These are phyloP conservation scores for Hemibates koningsi DNA, from an alignment of 2,113 vertebrate species.

Conservation along the genomic window DNA sequence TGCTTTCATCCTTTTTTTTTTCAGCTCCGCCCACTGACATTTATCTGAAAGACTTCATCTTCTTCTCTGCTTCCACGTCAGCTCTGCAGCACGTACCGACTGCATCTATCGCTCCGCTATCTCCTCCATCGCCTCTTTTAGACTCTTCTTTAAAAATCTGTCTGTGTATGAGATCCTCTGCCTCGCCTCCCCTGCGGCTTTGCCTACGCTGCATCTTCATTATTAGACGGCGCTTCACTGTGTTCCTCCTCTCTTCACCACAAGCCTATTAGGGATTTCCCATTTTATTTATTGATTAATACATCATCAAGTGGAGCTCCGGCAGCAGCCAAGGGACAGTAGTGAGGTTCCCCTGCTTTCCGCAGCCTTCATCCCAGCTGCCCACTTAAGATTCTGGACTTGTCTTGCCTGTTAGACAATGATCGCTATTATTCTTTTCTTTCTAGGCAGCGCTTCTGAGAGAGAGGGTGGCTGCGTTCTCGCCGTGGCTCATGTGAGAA, in stretches of 20 bases:
- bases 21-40: not conserved
- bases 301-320: constrained; percentile 10
- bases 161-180: not conserved
- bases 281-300: constrained; percentile 35
- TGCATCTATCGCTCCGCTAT: not conserved
- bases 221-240: not conserved
- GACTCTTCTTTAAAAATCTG: not conserved
- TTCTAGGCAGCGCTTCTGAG: not conserved
- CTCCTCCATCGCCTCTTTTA: not conserved
- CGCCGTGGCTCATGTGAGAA: not conserved
- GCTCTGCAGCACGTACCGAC: not conserved
- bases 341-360: not conserved
- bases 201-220: not conserved
- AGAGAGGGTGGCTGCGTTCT: not conserved
- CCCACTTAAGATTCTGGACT: constrained; percentile 28
- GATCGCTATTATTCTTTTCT: constrained; percentile 15
- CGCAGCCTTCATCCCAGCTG: not conserved
- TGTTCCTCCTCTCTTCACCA: not conserved
- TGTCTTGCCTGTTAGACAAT: constrained; percentile 13
- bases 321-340: not conserved
- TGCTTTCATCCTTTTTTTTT: not conserved
- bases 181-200: not conserved
- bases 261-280: constrained; percentile 7
- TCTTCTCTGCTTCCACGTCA: not conserved
- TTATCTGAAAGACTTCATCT: not conserved